A percentile compares a stretch with the other conserved stretches of the same genome.
These are phyloP conservation scores for Mungos mungo DNA, from an alignment of 2,113 vertebrate genomes.

Conservation along the genomic window DNA sequence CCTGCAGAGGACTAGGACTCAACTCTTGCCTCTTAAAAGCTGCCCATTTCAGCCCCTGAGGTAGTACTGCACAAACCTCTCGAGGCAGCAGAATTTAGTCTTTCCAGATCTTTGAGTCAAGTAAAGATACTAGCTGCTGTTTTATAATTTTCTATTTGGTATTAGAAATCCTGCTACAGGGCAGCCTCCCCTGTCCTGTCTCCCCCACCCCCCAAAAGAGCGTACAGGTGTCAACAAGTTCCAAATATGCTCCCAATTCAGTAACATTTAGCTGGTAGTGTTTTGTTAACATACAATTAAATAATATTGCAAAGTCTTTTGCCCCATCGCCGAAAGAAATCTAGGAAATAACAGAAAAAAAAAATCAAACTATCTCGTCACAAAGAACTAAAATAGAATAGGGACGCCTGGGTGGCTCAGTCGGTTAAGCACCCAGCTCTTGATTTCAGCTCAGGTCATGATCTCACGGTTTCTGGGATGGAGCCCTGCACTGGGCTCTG, in stretches of 20 bases:
- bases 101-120: slow-evolving; percentile 6
- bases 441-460: too few species aligned
- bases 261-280: background rate
- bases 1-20: background rate
- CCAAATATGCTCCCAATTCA: background rate
- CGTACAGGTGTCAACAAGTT: background rate
- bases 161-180: background rate
- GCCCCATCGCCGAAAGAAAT: background rate
- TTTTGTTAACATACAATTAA: slow-evolving; percentile 10
- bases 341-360: background rate
- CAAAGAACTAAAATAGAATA: background rate
- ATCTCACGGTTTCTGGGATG: too few species aligned
- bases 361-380: background rate
- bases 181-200: background rate
- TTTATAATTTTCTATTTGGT: background rate
- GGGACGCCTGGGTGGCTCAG: background rate
- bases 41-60: background rate
- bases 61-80: background rate
- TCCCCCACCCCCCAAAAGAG: background rate
- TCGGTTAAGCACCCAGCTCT: too few species aligned
- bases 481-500: too few species aligned
- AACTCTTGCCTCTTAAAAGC: background rate
- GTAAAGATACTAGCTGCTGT: background rate
- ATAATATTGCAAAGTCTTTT: background rate
- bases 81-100: background rate